A percentile compares a stretch with the other conserved stretches of the same genome.
phyloP scores from a whole-genome alignment of 2,888 invertebrate genomes.

The Brachyopa scutellaris region DNA sequence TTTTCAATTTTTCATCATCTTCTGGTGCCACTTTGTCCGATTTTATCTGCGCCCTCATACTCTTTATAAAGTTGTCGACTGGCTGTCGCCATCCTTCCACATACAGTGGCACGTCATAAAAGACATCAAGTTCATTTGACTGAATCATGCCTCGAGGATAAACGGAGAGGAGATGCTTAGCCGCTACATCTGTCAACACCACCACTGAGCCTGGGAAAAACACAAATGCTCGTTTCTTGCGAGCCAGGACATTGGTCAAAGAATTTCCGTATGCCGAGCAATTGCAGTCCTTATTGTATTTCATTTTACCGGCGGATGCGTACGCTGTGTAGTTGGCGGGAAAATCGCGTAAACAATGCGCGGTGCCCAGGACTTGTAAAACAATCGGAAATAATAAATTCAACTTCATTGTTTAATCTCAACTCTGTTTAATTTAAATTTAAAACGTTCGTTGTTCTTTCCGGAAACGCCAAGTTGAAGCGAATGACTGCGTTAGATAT shows the following conservation, averaged over 20 bases:
- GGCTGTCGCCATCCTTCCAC: slow-evolving; percentile 59
- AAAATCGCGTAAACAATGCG: not conserved
- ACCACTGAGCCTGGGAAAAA: slow-evolving; percentile 41
- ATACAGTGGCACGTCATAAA: slow-evolving; percentile 45
- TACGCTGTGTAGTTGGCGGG: not conserved
- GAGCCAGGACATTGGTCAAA: slow-evolving; percentile 16
- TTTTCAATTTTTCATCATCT: slow-evolving; percentile 7
- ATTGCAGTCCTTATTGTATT: not conserved
- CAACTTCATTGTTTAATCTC: not conserved
- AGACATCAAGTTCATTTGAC: slow-evolving; percentile 52
- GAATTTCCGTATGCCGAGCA: slow-evolving; percentile 9
- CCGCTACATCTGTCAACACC: slow-evolving; percentile 27
- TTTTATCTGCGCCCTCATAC: not conserved
- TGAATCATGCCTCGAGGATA: slow-evolving; percentile 28
- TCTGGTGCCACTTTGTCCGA: not conserved
- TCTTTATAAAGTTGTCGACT: not conserved
- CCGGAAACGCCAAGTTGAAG: too few relatives aligned
- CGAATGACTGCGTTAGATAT: too few relatives aligned
- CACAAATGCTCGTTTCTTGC: slow-evolving; percentile 48
- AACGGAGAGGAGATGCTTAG: not conserved
- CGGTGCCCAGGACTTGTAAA: not conserved
- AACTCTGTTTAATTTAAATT: too few relatives aligned
- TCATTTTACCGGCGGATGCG: not conserved
- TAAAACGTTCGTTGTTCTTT: too few relatives aligned
- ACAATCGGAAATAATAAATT: not conserved